Base-by-base conservation (phyloP, 2,797 vertebrate genomes). In the Coranthus polyacanthus region DNA sequence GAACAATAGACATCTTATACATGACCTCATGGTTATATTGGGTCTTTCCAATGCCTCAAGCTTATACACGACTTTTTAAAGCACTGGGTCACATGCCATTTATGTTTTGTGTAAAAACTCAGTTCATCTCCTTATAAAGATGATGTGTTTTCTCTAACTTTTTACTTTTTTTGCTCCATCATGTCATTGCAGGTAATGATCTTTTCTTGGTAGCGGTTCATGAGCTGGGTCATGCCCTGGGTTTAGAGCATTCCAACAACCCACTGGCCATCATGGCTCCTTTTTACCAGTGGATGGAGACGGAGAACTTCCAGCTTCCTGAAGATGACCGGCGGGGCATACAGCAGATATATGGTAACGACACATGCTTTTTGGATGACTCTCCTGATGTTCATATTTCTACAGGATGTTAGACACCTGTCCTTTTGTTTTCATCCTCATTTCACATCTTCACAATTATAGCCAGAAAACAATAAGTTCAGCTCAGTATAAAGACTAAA, bases 251-350 rank as follows among this genome's bases (percentile, higher is more conserved):
- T 81, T 99, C 98, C 24, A 98, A 95, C 89, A 97, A 99, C 84
- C 97, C 98, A 1, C 87, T 92, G 0, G 98, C 98, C 71, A 99
- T 99, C 88, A 99, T 99, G 98, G 98, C 98, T 0, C 98, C 98
- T 0, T 99, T 99, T 88, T 99, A 99, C 90, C 98, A 99, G 66
- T 99, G 97, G 97, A 99, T 99, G 98, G 98, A 99, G 86, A 97
- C 95, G 0, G 97, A 98, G 5, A 92, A 96, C 86, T 99, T 99
- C 91, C 93, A 96, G 87, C 87, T 99, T 58, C 98, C 98, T 0
- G 96, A 98, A 2, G 98, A 99, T 0, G 98, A 99, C 79, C 93
- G 93, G 16, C 92, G 90, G 32, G 97, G 97, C 46, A 97, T 99
- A 52, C 98, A 99, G 69, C 97, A 96, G 90, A 97, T 99, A 60